Percentiles rank a stretch among this genome's conserved stretches.
Conservation (phyloP, 2,797 vertebrate genomes). For the Sebastes diaconus region DNA sequence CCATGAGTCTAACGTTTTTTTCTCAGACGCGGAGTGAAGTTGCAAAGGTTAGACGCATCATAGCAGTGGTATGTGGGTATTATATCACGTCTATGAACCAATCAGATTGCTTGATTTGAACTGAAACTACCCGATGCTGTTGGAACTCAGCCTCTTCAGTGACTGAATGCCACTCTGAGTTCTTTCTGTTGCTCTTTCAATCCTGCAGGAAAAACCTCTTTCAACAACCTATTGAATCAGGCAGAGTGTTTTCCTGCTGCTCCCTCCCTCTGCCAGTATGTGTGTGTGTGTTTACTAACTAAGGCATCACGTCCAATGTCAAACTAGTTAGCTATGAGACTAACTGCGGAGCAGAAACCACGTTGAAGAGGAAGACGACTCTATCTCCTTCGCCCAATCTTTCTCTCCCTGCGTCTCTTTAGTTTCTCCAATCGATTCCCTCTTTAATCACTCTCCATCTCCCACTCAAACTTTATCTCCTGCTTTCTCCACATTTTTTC, state of each 20-base stretch:
- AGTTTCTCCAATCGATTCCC: conserved; percentile 12
- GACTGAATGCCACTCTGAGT: not conserved
- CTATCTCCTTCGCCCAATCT: not conserved
- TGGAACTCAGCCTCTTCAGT: not conserved
- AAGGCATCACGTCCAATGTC: not conserved
- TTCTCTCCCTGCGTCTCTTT: not conserved
- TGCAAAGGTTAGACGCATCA: no score
- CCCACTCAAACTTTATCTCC: conserved; percentile 25
- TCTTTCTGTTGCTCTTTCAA: conserved; percentile 1
- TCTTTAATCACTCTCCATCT: conserved; percentile 30
- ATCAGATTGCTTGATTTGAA: no score
- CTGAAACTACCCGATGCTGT: not conserved
- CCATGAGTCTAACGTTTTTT: no score
- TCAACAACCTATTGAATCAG: conserved; percentile 1
- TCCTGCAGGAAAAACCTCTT: conserved; percentile 2
- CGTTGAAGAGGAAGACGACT: not conserved
- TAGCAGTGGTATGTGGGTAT: no score
- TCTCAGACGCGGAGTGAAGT: no score
- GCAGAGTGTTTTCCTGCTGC: not conserved
- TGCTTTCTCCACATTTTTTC: conserved; percentile 6
- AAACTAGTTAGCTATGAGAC: conserved; percentile 8
- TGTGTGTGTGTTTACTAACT: conserved; percentile 2
- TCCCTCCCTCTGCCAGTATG: not conserved
- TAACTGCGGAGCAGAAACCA: not conserved
- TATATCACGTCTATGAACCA: no score